Evolutionary conservation across 1,140 invertebrate species (phyloP).

Genomic region (Drosophila persimilis): DNA sequence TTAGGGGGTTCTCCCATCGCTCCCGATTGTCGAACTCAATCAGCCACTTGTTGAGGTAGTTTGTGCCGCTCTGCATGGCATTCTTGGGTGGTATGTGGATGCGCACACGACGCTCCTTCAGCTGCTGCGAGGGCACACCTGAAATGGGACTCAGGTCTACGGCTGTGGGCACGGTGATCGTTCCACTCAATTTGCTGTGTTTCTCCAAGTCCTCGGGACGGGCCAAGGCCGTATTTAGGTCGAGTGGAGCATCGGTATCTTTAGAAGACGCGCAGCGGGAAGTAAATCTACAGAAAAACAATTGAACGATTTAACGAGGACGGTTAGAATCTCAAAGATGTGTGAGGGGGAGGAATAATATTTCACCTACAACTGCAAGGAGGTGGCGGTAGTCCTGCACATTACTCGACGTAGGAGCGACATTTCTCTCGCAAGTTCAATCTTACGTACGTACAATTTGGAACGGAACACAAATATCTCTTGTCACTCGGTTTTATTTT

Average conservation of each 20-base stretch:
- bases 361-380: slow-evolving; percentile 61
- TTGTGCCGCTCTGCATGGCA: slow-evolving; percentile 98
- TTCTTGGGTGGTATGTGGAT: slow-evolving; percentile 97
- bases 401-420: slow-evolving; percentile 65
- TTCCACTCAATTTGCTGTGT: slow-evolving; percentile 84
- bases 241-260: slow-evolving; percentile 83
- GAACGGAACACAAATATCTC: slow-evolving; percentile 43
- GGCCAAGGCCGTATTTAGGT: slow-evolving; percentile 83
- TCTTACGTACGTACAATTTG: slow-evolving; percentile 69
- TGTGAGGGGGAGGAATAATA: not conserved
- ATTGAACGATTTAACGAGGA: too few species aligned
- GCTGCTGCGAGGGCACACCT: slow-evolving; percentile 95
- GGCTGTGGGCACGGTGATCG: slow-evolving; percentile 86
- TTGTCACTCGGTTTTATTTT: not conserved
- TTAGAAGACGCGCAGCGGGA: slow-evolving; percentile 48
- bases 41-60: slow-evolving; percentile 94
- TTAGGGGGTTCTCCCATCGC: slow-evolving; percentile 99
- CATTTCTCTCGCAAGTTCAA: slow-evolving; percentile 59
- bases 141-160: slow-evolving; percentile 85
- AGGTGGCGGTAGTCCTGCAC: slow-evolving; percentile 24
- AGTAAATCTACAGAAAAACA: slow-evolving; percentile 6
- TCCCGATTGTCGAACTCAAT: slow-evolving; percentile 98
- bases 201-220: slow-evolving; percentile 85
- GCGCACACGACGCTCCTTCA: slow-evolving; percentile 91
- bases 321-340: too few species aligned